phyloP scores from a whole-genome alignment of 2,113 vertebrate species.

The Vanacampus margaritifer region DNA sequence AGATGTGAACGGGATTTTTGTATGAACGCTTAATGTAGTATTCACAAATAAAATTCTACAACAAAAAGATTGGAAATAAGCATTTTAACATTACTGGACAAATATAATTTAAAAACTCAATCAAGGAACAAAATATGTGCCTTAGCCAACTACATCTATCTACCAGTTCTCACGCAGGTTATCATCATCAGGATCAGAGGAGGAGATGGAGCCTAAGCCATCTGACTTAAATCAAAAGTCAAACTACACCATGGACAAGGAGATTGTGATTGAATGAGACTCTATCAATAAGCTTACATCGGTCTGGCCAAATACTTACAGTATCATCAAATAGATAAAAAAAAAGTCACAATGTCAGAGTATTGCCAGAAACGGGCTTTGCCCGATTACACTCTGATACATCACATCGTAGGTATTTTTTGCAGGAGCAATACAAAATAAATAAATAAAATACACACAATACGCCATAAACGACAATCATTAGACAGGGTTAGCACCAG shows the following conservation, averaged over 20 bases:
- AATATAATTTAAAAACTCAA: background rate
- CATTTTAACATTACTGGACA: background rate
- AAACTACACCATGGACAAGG: background rate
- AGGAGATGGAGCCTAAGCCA: background rate
- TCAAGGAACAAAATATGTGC: background rate
- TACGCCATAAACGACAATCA: too few species aligned
- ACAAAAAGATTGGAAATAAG: background rate
- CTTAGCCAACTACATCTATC: background rate
- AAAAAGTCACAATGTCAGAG: too few species aligned
- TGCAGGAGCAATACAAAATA: too few species aligned
- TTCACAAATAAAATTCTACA: background rate
- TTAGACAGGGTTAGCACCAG: too few species aligned
- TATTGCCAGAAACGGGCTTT: too few species aligned
- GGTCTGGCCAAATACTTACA: background rate
- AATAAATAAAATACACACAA: too few species aligned
- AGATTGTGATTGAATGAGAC: background rate
- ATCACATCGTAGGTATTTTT: too few species aligned
- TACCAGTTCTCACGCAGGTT: background rate
- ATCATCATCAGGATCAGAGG: background rate
- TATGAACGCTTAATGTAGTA: background rate
- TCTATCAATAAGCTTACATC: background rate
- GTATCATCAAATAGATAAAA: background rate
- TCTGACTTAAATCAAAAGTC: background rate
- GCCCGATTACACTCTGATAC: too few species aligned
- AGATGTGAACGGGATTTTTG: conserved; percentile 2